phyloP scores from a whole-genome alignment of 2,797 vertebrate species.

The Liparis tanakae region DNA sequence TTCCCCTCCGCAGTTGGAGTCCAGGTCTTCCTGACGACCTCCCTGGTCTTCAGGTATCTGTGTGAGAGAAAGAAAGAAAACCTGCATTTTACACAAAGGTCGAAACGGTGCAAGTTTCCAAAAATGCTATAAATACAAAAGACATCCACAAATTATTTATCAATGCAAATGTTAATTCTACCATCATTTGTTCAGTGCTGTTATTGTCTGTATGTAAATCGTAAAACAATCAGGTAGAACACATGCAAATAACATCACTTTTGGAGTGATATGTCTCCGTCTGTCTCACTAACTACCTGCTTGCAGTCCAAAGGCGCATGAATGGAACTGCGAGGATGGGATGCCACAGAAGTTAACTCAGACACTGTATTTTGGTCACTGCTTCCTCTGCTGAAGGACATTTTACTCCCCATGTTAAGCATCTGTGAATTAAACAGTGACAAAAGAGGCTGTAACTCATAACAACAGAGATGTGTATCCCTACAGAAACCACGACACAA shows the following conservation, averaged over 20 bases:
- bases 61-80: not conserved
- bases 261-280: not conserved
- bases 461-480: not conserved
- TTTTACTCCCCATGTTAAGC: slow-evolving; percentile 78
- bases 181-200: not conserved
- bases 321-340: slow-evolving; percentile 53
- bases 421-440: slow-evolving; percentile 65
- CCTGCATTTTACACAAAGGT: not conserved
- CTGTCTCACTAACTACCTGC: slow-evolving; percentile 60
- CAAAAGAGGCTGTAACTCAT: slow-evolving; percentile 44
- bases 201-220: not conserved
- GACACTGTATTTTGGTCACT: slow-evolving; percentile 69
- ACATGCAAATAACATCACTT: not conserved
- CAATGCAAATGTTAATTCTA: not conserved
- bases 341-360: slow-evolving; percentile 64
- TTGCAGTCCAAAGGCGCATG: slow-evolving; percentile 60
- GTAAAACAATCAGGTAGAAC: not conserved
- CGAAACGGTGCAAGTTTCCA: not conserved
- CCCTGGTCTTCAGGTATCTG: slow-evolving; percentile 51
- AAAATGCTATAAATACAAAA: slow-evolving; percentile 10
- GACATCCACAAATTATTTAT: not conserved
- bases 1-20: slow-evolving; percentile 33
- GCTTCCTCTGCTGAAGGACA: slow-evolving; percentile 72
- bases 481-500: slow-evolving; percentile 5
- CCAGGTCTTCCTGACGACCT: slow-evolving; percentile 45